phyloP scores from a whole-genome alignment of 2,888 invertebrate genomes.

The Mystacides longicornis region DNA sequence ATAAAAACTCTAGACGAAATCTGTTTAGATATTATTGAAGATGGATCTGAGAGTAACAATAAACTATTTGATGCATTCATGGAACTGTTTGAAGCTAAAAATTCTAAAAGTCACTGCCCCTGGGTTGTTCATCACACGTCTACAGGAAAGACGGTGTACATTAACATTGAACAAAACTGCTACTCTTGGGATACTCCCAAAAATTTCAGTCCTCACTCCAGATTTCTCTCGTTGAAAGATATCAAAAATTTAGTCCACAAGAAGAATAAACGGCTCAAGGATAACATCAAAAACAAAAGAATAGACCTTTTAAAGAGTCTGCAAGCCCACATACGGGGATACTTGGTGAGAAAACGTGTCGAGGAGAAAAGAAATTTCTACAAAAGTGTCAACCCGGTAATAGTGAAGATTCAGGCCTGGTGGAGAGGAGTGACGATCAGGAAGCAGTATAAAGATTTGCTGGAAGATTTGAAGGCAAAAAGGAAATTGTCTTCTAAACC shows the following conservation, averaged over 20 bases:
- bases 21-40: slow-evolving; percentile 10
- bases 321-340: slow-evolving; percentile 56
- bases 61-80: slow-evolving; percentile 45
- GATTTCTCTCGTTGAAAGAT: slow-evolving; percentile 44
- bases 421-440: slow-evolving; percentile 50
- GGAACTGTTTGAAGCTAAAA: slow-evolving; percentile 42
- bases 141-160: slow-evolving; percentile 46
- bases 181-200: slow-evolving; percentile 49
- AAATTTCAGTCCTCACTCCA: slow-evolving; percentile 44
- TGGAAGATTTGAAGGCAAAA: slow-evolving; percentile 35
- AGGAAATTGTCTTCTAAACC: slow-evolving; percentile 37
- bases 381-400: slow-evolving; percentile 37
- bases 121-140: slow-evolving; percentile 48
- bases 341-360: slow-evolving; percentile 46
- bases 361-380: slow-evolving; percentile 23
- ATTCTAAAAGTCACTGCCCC: slow-evolving; percentile 40
- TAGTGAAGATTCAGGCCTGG: slow-evolving; percentile 55
- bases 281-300: slow-evolving; percentile 38
- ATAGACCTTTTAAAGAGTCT: slow-evolving; percentile 45
- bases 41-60: slow-evolving; percentile 37
- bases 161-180: slow-evolving; percentile 46
- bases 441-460: slow-evolving; percentile 39
- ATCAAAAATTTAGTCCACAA: slow-evolving; percentile 38
- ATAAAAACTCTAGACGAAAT: slow-evolving; percentile 4
- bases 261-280: slow-evolving; percentile 41